A percentile compares a stretch with the other conserved stretches of the same genome.
phyloP scores from a whole-genome alignment of 2,113 vertebrate species.

The Corythaeola cristata region DNA sequence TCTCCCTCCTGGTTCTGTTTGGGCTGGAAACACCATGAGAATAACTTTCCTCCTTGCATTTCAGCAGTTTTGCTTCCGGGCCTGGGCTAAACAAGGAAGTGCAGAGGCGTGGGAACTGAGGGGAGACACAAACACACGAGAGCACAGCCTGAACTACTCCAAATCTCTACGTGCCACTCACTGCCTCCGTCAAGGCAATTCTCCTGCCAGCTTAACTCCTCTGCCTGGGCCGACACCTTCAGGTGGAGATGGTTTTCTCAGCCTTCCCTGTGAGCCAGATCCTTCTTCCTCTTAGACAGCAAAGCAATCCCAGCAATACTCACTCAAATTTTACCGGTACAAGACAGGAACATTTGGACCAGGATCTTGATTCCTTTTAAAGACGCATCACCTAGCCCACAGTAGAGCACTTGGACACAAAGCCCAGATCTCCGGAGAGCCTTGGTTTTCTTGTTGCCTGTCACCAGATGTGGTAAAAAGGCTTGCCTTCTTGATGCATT shows the following conservation, averaged over 20 bases:
- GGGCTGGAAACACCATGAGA: conserved; percentile 63
- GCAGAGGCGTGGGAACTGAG: conserved; percentile 66
- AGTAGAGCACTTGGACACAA: neutral
- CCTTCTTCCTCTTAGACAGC: neutral
- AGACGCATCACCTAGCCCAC: neutral
- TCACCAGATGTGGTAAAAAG: neutral
- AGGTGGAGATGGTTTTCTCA: neutral
- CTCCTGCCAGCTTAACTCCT: neutral
- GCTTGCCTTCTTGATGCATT: neutral
- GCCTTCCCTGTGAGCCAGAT: neutral
- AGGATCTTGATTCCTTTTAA: neutral
- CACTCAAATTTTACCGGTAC: neutral
- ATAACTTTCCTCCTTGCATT: conserved; percentile 58
- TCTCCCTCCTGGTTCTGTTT: conserved; percentile 50
- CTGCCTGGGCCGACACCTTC: neutral
- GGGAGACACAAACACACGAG: conserved; percentile 51
- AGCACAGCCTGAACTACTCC: neutral
- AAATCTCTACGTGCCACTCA: neutral
- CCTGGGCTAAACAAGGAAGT: conserved; percentile 68
- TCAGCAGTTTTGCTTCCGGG: conserved; percentile 65
- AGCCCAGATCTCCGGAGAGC: neutral
- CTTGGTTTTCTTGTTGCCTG: neutral
- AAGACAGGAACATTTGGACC: neutral
- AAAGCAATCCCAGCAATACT: neutral
- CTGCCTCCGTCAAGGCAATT: neutral